These are phyloP conservation scores for Meloe dianella DNA, from an alignment of 2,888 invertebrate species.

Conservation along the genomic window DNA sequence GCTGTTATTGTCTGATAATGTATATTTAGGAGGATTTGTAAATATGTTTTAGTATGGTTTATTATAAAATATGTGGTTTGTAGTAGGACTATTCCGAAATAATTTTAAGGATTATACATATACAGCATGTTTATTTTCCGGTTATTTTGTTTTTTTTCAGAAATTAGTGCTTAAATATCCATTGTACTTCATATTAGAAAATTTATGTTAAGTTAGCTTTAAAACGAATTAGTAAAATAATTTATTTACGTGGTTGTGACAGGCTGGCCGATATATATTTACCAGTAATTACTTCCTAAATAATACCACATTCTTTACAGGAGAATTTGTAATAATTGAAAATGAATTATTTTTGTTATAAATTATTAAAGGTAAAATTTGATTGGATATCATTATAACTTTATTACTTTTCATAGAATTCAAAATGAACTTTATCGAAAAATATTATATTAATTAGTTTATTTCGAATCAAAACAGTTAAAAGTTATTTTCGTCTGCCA, in stretches of 20 bases:
- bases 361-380: background rate
- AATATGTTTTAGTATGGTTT: background rate
- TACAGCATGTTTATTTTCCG: constrained; percentile 14
- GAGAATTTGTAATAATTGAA: constrained; percentile 10
- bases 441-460: too few species aligned
- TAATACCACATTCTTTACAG: constrained; percentile 17
- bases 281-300: constrained; percentile 18
- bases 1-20: background rate
- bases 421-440: too few species aligned
- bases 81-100: constrained; percentile 24
- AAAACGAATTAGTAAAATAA: constrained; percentile 33
- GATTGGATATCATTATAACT: background rate
- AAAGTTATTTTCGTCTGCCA: too few species aligned
- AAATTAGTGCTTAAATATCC: constrained; percentile 32
- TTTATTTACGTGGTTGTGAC: constrained; percentile 33
- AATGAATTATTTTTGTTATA: background rate
- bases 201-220: constrained; percentile 32
- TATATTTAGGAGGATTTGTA: background rate
- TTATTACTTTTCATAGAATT: background rate
- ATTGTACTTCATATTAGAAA: constrained; percentile 28
- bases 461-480: too few species aligned
- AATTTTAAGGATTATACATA: constrained; percentile 29
- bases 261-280: constrained; percentile 14
- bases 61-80: constrained; percentile 12
- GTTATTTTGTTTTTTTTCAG: constrained; percentile 11